Evolutionary conservation across 2,797 vertebrate genomes (phyloP), one percentile per base, ranked within the genome.

Genomic region (Argentina silus): DNA sequence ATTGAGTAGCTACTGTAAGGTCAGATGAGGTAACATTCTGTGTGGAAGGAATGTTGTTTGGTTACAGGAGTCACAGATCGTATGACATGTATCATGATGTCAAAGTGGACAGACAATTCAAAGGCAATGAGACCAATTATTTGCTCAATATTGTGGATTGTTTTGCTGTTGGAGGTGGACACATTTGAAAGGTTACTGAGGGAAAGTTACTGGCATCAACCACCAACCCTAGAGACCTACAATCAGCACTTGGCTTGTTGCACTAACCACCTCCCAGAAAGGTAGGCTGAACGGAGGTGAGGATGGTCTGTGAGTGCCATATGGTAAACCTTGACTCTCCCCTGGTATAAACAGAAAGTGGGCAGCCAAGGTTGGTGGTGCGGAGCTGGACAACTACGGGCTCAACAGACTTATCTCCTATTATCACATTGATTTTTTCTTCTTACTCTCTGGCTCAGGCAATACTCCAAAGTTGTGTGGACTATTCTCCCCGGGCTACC

Each of bases 401-500:
- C 80, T 81, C 75, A 87, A 84, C 77, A 64, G 74, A 78, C 77
- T 84, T 75, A 68, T 84, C 77, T 88, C 65, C 69, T 64, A 72
- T 89, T 77, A 88, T 85, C 73, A 43, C 78, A 89, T 85, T 12
- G 79, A 86, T 86, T 82, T 74, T 69, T 51, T 60, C 9, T 68
- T 1, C 64, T 57, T 78, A 51, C 12, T 19, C 11, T 62, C 72
- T 81, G 47, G 73, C 69, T 76, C 66, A 78, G 66, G 67, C 81
- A 76, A 77, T 73, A 74, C 80, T 73, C 77, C 71, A 71, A 55
- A 83, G 84, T 74, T 83, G 62, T 64, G 79, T 81, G 83, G 85
- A 85, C 83, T 85, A 77, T 4, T 77, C 86, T 87, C 88, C 71
- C 82, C 64, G 80, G 85, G 80, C 62, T 79, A 72, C 86, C 3